phyloP scores from a whole-genome alignment of 2,888 invertebrate species.

The Craniophora ligustri region DNA sequence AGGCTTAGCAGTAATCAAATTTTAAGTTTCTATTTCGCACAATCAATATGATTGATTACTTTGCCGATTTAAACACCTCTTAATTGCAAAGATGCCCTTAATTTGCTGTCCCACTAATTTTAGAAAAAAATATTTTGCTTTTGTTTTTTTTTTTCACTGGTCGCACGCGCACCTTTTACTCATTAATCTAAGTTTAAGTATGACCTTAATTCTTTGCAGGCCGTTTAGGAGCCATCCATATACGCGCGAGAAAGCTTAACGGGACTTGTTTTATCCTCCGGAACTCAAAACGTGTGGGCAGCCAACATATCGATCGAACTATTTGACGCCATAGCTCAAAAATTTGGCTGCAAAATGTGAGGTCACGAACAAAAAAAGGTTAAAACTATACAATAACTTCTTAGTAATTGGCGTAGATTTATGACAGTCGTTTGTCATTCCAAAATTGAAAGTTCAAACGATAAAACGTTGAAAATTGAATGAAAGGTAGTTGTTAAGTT shows the following conservation, averaged over 20 bases:
- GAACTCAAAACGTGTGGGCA: slow-evolving; percentile 16
- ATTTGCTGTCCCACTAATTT: slow-evolving; percentile 20
- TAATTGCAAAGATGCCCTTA: slow-evolving; percentile 20
- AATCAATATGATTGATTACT: slow-evolving; percentile 4
- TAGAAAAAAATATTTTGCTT: background rate
- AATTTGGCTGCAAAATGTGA: background rate
- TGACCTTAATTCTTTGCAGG: slow-evolving; percentile 48
- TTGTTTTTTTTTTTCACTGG: slow-evolving; percentile 16
- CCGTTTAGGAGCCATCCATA: slow-evolving; percentile 40
- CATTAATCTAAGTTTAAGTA: slow-evolving; percentile 40
- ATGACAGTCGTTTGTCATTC: background rate
- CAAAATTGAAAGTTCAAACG: background rate
- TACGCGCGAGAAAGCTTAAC: slow-evolving; percentile 52
- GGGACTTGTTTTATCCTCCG: slow-evolving; percentile 41
- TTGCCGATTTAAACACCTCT: slow-evolving; percentile 3
- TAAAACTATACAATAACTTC: background rate
- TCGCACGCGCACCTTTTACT: slow-evolving; percentile 23
- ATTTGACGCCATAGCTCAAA: slow-evolving; percentile 5
- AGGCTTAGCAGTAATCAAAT: too few species aligned
- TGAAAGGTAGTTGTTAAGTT: background rate
- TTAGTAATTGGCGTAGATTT: background rate
- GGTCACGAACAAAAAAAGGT: background rate
- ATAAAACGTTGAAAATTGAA: background rate
- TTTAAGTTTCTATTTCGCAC: background rate
- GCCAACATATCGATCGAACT: slow-evolving; percentile 1